Conservation (phyloP, 2,888 invertebrate species). For the Dynastes tityus region DNA sequence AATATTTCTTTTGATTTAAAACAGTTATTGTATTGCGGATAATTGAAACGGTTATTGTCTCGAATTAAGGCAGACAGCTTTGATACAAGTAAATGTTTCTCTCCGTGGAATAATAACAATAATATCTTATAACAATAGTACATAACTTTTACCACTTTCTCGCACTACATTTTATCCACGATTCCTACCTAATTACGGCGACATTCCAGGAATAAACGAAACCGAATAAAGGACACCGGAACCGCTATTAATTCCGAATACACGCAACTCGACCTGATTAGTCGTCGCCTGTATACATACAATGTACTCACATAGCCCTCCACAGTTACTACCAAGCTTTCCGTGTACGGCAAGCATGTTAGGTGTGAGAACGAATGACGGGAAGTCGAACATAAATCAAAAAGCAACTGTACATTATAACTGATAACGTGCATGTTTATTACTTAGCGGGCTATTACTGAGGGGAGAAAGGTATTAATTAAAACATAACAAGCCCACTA, state of each 20-base stretch:
- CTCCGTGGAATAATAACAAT: no score
- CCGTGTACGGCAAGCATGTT: constrained; percentile 57
- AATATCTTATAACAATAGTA: no score
- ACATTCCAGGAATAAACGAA: background rate
- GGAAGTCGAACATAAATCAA: constrained; percentile 67
- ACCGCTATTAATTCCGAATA: constrained; percentile 18
- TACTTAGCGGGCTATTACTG: constrained; percentile 62
- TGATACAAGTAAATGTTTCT: no score
- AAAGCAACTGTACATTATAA: constrained; percentile 65
- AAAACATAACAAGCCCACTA: constrained; percentile 65
- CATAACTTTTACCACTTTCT: no score
- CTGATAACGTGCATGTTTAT: constrained; percentile 65
- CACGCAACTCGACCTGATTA: constrained; percentile 29
- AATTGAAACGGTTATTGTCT: no score
- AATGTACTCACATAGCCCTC: background rate
- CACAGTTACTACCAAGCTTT: constrained; percentile 6
- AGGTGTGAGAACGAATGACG: constrained; percentile 66
- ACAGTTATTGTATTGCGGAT: no score
- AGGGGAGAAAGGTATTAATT: constrained; percentile 66
- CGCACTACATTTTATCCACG: background rate
- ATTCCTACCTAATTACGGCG: constrained; percentile 21
- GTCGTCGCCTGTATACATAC: constrained; percentile 9
- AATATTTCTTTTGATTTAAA: no score
- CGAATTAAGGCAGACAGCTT: no score
- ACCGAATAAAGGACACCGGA: constrained; percentile 23